Base-by-base conservation (phyloP, 2,888 invertebrate genomes). In the Oxytorus armatus region DNA sequence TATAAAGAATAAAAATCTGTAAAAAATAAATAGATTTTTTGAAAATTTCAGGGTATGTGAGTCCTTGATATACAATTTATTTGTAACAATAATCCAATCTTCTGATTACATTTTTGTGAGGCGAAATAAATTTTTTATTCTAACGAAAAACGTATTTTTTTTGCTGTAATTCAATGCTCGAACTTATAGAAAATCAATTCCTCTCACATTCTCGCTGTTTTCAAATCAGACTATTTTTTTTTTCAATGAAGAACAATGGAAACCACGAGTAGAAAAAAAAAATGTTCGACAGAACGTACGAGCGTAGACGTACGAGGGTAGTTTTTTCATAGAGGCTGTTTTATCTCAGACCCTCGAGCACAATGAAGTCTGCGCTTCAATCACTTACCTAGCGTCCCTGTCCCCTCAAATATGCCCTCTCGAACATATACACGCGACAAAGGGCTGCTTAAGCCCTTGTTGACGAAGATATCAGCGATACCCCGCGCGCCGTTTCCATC, bases 361-460 rank as follows among this genome's bases (percentile, higher is more conserved):
- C 90, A 90, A 90, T 90, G 85, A 89, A 89, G 89, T 89, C 90
- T 90, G 88, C 85, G 82, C 86, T 84, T 85, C 87, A 85, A 87
- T 88, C 86, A 85, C 33, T 18, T n/a, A n/a, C n/a, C n/a, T n/a
- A n/a, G n/a, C n/a, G n/a, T n/a, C n/a, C n/a, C n/a, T n/a, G n/a
- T n/a, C 63, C 21, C 33, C 73, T 63, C 23, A 16, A 53, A 61
- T 47, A 7, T 25, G 39, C 39, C 18, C 73, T 44, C 29, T 51
- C 14, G 23, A 39, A 10, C 14, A 25, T 16, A 33, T 36, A 51
- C 83, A 33, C 82, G 82, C 82, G 86, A 89, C 89, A 88, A 89
- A 89, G 87, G 85, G 83, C n/a, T 84, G 87, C 86, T 89, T 90
- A 88, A 89, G 84, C 88, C 86, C 88, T 89, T 84, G 87, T 88